Percentiles rank a stretch among this genome's conserved stretches.
Evolutionary conservation across 1,140 invertebrate genomes (phyloP).

Genomic region (Penaeus indicus): DNA sequence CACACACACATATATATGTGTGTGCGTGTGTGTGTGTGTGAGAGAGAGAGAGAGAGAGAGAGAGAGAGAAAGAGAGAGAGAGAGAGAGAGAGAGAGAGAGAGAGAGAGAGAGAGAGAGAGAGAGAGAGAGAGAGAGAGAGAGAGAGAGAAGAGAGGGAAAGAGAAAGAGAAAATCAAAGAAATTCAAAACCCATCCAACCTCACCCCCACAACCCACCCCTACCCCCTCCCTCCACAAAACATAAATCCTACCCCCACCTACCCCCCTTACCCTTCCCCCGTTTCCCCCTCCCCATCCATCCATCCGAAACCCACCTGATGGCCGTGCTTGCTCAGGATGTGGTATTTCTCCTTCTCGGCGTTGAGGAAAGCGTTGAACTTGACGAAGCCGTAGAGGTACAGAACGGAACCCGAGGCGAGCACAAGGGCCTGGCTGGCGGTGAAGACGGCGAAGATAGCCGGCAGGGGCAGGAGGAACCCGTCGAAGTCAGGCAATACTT

Average conservation of each 20-base stretch:
- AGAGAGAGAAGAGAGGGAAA: neutral
- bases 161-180: neutral
- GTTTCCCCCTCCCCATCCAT: no score
- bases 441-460: slow-evolving; percentile 80
- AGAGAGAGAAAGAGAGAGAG: no score
- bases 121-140: no score
- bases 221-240: no score
- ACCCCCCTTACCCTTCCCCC: no score
- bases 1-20: no score
- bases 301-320: slow-evolving; percentile 40
- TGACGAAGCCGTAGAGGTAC: slow-evolving; percentile 84
- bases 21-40: no score
- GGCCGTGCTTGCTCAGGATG: slow-evolving; percentile 63
- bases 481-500: slow-evolving; percentile 76
- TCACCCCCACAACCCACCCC: no score
- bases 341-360: slow-evolving; percentile 65
- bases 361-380: slow-evolving; percentile 78
- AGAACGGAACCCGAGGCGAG: slow-evolving; percentile 82
- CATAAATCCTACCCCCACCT: no score
- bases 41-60: no score
- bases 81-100: no score
- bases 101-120: no score
- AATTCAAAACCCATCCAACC: neutral
- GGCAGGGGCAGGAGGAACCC: slow-evolving; percentile 78
- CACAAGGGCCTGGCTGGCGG: slow-evolving; percentile 78